A percentile compares a stretch with the other conserved stretches of the same genome.
phyloP scores from a whole-genome alignment of 1,140 invertebrate species.

The Drosophila equinoxialis region DNA sequence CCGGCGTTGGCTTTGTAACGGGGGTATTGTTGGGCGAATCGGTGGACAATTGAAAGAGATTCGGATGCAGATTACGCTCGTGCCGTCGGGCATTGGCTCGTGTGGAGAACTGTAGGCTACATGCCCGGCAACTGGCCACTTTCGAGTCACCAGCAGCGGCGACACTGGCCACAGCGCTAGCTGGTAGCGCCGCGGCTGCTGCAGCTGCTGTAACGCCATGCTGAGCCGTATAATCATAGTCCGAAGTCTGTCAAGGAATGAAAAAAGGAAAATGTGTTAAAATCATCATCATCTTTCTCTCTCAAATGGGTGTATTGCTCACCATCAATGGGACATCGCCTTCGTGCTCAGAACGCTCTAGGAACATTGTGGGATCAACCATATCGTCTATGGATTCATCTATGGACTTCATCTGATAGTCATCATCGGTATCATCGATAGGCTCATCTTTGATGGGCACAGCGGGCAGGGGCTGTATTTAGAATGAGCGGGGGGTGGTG shows the following conservation, averaged over 20 bases:
- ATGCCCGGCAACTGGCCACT: constrained; percentile 76
- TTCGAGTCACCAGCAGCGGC: constrained; percentile 70
- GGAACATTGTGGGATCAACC: constrained; percentile 81
- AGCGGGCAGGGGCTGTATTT: constrained; percentile 72
- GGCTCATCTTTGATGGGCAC: constrained; percentile 82
- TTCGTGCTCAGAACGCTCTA: constrained; percentile 76
- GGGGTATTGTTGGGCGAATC: constrained; percentile 72
- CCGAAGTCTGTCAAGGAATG: constrained; percentile 49
- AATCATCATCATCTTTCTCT: no score
- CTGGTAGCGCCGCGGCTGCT: constrained; percentile 49
- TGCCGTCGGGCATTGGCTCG: constrained; percentile 82
- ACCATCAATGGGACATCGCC: constrained; percentile 74
- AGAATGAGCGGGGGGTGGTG: neutral
- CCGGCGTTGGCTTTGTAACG: constrained; percentile 74
- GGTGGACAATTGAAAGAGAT: constrained; percentile 77
- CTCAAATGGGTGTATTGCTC: constrained; percentile 8
- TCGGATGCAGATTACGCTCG: constrained; percentile 80
- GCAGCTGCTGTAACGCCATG: constrained; percentile 64
- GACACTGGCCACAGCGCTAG: constrained; percentile 67
- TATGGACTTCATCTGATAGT: constrained; percentile 71
- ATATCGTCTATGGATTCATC: constrained; percentile 78
- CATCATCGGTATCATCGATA: constrained; percentile 75
- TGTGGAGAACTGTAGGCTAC: constrained; percentile 81
- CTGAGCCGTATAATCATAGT: constrained; percentile 70
- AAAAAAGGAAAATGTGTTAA: no score